Evolutionary conservation across 2,113 vertebrate genomes (phyloP).

Genomic region (Psilopsiagon aymara): DNA sequence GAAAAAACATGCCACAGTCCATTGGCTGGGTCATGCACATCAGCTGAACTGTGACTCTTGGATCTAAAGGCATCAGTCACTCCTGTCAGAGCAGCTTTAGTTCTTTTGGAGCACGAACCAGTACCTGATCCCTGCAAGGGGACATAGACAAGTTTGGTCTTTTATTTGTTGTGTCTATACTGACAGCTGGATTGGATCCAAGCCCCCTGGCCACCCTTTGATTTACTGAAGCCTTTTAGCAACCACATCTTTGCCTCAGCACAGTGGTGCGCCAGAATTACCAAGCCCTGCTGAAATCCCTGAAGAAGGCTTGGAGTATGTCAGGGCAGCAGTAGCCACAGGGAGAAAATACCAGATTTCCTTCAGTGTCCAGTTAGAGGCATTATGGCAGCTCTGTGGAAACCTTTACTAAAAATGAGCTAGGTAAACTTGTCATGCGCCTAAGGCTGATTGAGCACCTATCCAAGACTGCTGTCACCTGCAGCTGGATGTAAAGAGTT

Average conservation of each 20-base stretch:
- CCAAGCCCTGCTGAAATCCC: not conserved
- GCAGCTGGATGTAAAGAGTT: not conserved
- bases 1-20: conserved; percentile 2
- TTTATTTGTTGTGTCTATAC: not conserved
- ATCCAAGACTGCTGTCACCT: not conserved
- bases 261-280: not conserved
- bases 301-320: not conserved
- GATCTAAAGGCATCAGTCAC: conserved; percentile 41
- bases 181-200: conserved; percentile 8
- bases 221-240: not conserved
- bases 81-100: conserved; percentile 34
- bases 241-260: not conserved
- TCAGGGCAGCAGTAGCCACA: not conserved
- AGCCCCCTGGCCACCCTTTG: not conserved
- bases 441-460: not conserved
- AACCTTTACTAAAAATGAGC: not conserved
- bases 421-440: not conserved
- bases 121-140: conserved; percentile 5
- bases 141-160: not conserved
- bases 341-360: not conserved
- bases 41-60: conserved; percentile 29
- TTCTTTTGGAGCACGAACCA: not conserved
- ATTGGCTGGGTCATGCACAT: not conserved
- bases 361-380: not conserved
- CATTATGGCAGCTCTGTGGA: not conserved